A percentile compares a stretch with the other conserved stretches of the same genome.
Evolutionary conservation across 2,797 vertebrate species (phyloP).

Genomic region (Odontamblyopus lacepedii): DNA sequence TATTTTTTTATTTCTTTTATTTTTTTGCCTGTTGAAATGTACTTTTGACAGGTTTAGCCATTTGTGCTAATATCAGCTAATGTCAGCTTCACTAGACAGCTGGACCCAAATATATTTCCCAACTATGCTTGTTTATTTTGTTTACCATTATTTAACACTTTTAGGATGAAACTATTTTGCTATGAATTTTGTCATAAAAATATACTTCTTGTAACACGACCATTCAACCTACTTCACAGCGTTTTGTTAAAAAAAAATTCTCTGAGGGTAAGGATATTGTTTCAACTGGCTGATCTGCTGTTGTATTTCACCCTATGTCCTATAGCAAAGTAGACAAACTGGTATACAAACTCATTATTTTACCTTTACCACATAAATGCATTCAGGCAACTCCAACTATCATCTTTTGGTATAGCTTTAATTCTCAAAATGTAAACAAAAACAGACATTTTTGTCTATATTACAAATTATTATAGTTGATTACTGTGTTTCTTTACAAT

Average conservation of each 20-base stretch:
- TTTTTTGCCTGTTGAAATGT: conserved; percentile 34
- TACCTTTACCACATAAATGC: too few relatives aligned
- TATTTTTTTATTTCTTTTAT: not conserved
- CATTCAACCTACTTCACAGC: not conserved
- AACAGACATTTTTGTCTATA: too few relatives aligned
- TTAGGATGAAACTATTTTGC: not conserved
- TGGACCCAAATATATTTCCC: not conserved
- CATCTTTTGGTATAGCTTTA: too few relatives aligned
- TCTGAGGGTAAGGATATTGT: not conserved
- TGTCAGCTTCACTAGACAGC: not conserved
- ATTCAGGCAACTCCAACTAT: too few relatives aligned
- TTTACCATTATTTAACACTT: not conserved
- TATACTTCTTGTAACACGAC: not conserved
- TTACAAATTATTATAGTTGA: too few relatives aligned
- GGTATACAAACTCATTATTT: too few relatives aligned
- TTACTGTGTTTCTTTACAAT: too few relatives aligned
- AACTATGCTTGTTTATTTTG: not conserved
- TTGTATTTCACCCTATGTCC: not conserved
- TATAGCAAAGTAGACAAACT: not conserved
- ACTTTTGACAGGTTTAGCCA: conserved; percentile 1
- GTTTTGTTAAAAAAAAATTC: not conserved
- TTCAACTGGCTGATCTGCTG: not conserved
- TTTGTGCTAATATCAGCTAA: not conserved
- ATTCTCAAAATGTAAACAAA: too few relatives aligned
- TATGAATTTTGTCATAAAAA: not conserved